These are phyloP conservation scores for Andrena cerasifolii DNA, from an alignment of 1,140 invertebrate genomes.

Conservation along the genomic window DNA sequence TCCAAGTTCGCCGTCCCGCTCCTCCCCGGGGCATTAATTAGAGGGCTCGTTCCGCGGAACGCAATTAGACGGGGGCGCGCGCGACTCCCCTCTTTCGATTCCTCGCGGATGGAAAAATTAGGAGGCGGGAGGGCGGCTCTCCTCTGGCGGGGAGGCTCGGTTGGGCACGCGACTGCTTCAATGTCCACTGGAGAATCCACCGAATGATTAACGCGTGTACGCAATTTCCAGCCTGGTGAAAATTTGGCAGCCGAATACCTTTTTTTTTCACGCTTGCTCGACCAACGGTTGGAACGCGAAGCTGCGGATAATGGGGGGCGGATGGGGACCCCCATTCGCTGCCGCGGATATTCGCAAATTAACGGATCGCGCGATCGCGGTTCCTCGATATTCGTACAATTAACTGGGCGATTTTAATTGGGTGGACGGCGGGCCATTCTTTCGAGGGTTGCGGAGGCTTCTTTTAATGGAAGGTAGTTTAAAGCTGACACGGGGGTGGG, in stretches of 20 bases:
- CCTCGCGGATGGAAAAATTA: background rate
- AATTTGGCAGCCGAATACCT: background rate
- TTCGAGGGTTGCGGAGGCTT: background rate
- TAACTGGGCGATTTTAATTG: slow-evolving; percentile 52
- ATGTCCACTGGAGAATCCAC: too few species aligned
- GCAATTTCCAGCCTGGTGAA: too few species aligned
- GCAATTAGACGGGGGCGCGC: background rate
- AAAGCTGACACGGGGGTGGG: background rate
- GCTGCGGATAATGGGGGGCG: background rate
- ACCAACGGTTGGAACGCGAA: too few species aligned
- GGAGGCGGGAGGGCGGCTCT: too few species aligned
- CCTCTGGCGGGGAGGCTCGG: too few species aligned
- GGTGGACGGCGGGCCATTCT: background rate
- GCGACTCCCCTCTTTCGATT: background rate
- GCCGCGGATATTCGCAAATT: background rate
- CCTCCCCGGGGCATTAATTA: slow-evolving; percentile 22
- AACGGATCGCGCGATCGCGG: background rate
- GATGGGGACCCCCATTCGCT: background rate
- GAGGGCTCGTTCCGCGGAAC: background rate
- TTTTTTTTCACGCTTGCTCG: background rate
- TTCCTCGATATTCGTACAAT: slow-evolving; percentile 40
- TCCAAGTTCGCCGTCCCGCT: slow-evolving; percentile 4
- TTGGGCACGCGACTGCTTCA: too few species aligned
- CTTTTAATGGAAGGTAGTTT: slow-evolving; percentile 40
- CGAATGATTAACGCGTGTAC: too few species aligned